Conservation (phyloP, 2,888 invertebrate species). For the Hedya salicella region DNA sequence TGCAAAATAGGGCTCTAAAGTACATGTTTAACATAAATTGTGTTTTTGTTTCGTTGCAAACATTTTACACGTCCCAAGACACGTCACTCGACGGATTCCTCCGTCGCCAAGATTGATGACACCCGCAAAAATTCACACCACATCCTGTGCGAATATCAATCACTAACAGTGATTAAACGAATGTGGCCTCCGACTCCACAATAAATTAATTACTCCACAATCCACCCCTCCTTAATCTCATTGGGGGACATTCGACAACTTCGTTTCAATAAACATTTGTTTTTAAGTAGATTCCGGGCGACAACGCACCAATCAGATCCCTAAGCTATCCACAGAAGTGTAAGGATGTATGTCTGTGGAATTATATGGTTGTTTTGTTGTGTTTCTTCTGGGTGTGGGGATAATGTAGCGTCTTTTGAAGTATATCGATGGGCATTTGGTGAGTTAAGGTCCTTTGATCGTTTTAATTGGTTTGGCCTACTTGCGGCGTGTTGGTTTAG, state of each 20-base stretch:
- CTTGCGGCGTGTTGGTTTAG: conserved; percentile 12
- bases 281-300: conserved; percentile 24
- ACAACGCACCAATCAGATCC: conserved; percentile 23
- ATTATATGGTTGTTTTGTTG: conserved; percentile 1
- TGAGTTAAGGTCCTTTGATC: conserved; percentile 18
- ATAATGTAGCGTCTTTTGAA: conserved; percentile 19
- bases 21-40: too few relatives aligned
- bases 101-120: conserved; percentile 21
- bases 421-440: conserved; percentile 13
- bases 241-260: conserved; percentile 25
- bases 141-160: conserved; percentile 14
- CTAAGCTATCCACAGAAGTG: neutral
- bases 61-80: conserved; percentile 21
- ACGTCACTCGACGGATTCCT: conserved; percentile 28
- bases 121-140: conserved; percentile 24
- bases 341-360: neutral
- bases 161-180: conserved; percentile 30
- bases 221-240: conserved; percentile 19
- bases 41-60: neutral
- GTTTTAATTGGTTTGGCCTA: conserved; percentile 25
- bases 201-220: conserved; percentile 36
- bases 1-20: too few relatives aligned
- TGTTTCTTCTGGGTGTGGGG: neutral
- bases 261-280: conserved; percentile 34
- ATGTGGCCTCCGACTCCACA: conserved; percentile 13